Evolutionary conservation across 2,888 invertebrate species (phyloP), one percentile per base, ranked within the genome.

Genomic region (Cyaniris semiargus): DNA sequence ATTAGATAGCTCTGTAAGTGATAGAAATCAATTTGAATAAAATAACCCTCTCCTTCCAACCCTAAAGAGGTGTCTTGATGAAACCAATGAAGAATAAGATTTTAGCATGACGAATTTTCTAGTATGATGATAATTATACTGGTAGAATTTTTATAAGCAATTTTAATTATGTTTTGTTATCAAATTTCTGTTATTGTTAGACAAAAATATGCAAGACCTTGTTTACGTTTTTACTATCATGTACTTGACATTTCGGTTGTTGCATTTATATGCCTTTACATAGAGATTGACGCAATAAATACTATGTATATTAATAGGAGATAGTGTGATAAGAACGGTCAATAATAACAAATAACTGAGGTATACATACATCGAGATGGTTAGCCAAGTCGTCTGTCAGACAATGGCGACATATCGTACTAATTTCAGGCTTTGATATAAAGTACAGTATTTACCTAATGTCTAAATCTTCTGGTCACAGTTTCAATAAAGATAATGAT

Each of bases 361-460:
- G 79, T 84, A 81, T 83, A 83, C 83, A 82, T 83, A 83, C 80
- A 81, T 82, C 82, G 82, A 82, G 82, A 83, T 84, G 83, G 83
- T 84, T 84, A 83, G 83, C 83, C 15, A 83, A 85, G 84, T 83
- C 81, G 82, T 79, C 84, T 85, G 93, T 91, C 93, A 93, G 91
- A 93, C 92, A 94, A 94, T 94, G 94, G 94, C 94, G 93, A 93
- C 94, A 84, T 86, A 86, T 83, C 83, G 81, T 88, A 86, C 84
- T 84, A 83, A 85, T 85, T 88, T 86, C 85, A 88, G 83, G 83
- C 84, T 82, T 83, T 86, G 85, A 83, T 34, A 85, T 83, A 76
- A 70, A 84, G 86, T 81, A 81, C 81, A 79, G 80, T 87, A 90
- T 87, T 93, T 93, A 94, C 93, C 93, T 93, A 91, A 89, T 89